Base-by-base conservation (phyloP, 2,888 invertebrate species). In the Julus scanicus region DNA sequence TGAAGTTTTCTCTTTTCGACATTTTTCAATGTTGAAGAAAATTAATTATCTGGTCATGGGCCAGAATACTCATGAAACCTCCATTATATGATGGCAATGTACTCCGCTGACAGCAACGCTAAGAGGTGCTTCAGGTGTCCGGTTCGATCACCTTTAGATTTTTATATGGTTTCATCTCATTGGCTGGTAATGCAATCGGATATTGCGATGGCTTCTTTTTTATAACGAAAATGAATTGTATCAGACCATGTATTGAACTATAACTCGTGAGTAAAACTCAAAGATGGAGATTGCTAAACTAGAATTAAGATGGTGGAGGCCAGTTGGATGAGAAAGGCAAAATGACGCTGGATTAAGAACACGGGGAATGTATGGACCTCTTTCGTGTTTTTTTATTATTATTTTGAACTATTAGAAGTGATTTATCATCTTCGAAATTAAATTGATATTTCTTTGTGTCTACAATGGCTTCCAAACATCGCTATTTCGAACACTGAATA, bases 181-280 rank as follows among this genome's bases (percentile, higher is more conserved):
- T 57, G 57, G 57, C 57, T 57, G 13, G 57, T 57, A 57, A 57
- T 57, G 57, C n/a, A 57, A 57, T 57, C 57, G 57, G 57, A 57
- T 57, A 57, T 57, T n/a, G n/a, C 57, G 57, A 57, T n/a, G 57
- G 57, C 57, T 57, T 57, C 57, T 57, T 57, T 49, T n/a, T 57
- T n/a, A 57, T 57, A 57, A 57, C 57, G 57, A 57, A 57, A 57
- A 57, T 57, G 57, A 57, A 5, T n/a, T 57, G n/a, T 4, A n/a
- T 5, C 5, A 8, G 57, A n/a, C 13, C 57, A 57, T 57, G 57
- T n/a, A 57, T 57, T 57, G 57, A 57, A 57, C n/a, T 17, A 29
- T 29, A 17, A 57, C 57, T n/a, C n/a, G 57, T n/a, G n/a, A 57
- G n/a, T n/a, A 57, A 29, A 29, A 29, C 29, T 1, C 29, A 29